phyloP scores from a whole-genome alignment of 2,797 vertebrate species.

The Vespertilio murinus region DNA sequence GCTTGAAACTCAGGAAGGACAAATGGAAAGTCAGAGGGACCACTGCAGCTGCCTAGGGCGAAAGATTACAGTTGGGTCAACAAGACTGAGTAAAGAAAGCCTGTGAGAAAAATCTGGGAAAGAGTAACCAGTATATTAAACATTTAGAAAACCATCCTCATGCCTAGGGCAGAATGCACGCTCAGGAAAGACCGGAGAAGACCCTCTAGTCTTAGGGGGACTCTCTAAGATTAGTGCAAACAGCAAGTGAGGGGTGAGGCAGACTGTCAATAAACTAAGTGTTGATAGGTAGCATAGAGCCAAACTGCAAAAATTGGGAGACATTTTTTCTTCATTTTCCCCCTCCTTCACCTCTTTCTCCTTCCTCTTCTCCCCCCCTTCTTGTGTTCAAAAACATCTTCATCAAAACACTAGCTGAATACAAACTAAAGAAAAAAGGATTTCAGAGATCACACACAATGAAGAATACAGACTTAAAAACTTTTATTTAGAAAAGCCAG shows the following conservation, averaged over 20 bases:
- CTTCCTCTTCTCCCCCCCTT: not conserved
- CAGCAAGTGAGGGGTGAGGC: not conserved
- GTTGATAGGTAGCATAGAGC: not conserved
- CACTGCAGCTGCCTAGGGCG: not conserved
- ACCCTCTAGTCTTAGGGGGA: not conserved
- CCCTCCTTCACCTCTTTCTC: not conserved
- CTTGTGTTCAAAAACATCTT: not conserved
- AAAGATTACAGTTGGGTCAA: not conserved
- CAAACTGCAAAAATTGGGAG: not conserved
- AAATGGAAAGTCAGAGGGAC: not conserved
- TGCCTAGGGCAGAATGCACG: not conserved
- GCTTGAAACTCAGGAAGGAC: not conserved
- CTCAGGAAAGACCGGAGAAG: not conserved
- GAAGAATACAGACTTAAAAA: not conserved
- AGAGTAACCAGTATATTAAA: not conserved
- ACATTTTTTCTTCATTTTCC: not conserved
- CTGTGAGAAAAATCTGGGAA: not conserved
- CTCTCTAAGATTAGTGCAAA: not conserved
- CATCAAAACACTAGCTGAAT: not conserved
- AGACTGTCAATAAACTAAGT: not conserved
- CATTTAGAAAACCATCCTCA: not conserved
- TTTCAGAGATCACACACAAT: not conserved
- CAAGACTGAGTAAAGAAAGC: not conserved
- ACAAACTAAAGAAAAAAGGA: not conserved
- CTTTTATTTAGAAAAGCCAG: not conserved